phyloP scores from a whole-genome alignment of 2,113 vertebrate species.

The Lathamus discolor region DNA sequence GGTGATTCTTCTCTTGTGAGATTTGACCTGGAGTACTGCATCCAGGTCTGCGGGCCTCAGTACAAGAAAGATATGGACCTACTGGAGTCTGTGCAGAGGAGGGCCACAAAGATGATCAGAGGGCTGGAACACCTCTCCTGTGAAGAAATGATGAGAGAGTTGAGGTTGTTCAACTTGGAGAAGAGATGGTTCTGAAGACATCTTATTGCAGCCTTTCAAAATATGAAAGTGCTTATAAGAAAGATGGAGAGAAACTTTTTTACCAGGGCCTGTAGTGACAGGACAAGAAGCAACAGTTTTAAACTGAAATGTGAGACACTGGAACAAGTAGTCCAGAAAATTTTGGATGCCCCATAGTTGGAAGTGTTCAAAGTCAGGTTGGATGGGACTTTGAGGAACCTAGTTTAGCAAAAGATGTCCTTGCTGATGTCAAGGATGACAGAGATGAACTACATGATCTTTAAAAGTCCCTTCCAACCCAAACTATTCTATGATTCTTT shows the following conservation, averaged over 20 bases:
- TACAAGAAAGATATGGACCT: neutral
- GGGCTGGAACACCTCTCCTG: neutral
- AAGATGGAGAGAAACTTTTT: neutral
- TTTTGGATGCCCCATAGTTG: neutral
- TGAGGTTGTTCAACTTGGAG: neutral
- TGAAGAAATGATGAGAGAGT: neutral
- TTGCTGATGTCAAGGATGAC: neutral
- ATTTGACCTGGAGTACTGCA: neutral
- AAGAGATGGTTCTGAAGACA: neutral
- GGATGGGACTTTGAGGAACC: neutral
- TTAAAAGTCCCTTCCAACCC: neutral
- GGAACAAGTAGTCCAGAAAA: neutral
- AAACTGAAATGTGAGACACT: neutral
- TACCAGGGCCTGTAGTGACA: neutral
- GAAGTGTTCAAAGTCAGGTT: neutral
- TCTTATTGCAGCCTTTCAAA: fast-evolving
- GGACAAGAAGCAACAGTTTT: fast-evolving
- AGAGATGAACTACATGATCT: neutral
- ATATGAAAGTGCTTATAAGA: neutral
- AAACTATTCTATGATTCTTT: neutral
- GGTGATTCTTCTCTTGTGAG: neutral
- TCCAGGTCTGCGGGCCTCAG: neutral
- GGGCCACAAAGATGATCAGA: neutral
- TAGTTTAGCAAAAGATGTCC: neutral
- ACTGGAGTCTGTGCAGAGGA: neutral